These are phyloP conservation scores for Mohoua ochrocephala DNA, from an alignment of 2,113 vertebrate species.

Conservation along the genomic window DNA sequence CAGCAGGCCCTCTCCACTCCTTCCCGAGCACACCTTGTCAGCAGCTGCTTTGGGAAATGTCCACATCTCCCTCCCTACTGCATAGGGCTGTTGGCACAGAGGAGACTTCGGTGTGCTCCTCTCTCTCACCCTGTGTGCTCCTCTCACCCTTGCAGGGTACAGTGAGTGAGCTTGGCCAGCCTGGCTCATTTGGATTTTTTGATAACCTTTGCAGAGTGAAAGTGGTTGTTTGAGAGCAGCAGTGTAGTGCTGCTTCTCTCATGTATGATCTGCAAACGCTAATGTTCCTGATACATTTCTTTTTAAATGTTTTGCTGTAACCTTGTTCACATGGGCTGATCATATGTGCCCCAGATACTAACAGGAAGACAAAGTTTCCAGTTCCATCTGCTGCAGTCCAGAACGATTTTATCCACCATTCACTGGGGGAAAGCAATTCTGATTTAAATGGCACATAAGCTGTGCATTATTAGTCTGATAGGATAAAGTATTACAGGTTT, in stretches of 20 bases:
- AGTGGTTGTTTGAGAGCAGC: not conserved
- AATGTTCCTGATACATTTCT: not conserved
- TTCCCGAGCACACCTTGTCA: not conserved
- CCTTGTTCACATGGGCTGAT: not conserved
- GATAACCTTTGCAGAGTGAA: not conserved
- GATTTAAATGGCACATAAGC: constrained; percentile 15
- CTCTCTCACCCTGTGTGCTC: not conserved
- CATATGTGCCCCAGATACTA: not conserved
- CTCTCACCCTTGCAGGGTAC: not conserved
- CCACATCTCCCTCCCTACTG: not conserved
- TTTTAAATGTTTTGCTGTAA: not conserved
- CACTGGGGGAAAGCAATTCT: not conserved
- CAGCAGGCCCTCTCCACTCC: not conserved
- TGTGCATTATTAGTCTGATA: not conserved
- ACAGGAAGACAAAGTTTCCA: not conserved
- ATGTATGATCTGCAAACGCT: not conserved
- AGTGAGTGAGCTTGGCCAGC: not conserved
- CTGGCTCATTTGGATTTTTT: not conserved
- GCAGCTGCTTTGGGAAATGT: not conserved
- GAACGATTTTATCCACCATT: not conserved
- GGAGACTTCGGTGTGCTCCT: not conserved
- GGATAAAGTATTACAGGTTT: not conserved
- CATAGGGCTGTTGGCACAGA: not conserved
- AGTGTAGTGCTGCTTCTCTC: not conserved
- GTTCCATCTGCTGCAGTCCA: constrained; percentile 31